Conservation (phyloP, 2,888 invertebrate species). For the Spodoptera littoralis region DNA sequence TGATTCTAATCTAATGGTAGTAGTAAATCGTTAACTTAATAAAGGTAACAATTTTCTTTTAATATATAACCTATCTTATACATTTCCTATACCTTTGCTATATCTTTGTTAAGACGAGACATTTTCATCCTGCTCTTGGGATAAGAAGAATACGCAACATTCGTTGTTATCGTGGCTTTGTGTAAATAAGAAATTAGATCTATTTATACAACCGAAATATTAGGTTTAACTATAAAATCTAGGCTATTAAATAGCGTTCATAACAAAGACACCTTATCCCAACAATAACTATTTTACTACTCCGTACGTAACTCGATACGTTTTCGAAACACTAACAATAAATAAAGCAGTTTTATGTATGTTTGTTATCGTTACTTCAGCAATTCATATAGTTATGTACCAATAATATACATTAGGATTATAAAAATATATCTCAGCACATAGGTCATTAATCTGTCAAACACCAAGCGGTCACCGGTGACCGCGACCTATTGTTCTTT, state of each 20-base stretch:
- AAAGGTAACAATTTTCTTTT: no score
- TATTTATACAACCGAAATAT: slow-evolving; percentile 2
- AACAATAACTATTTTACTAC: slow-evolving; percentile 41
- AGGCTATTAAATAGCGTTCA: slow-evolving; percentile 11
- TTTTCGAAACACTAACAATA: slow-evolving; percentile 31
- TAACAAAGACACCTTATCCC: slow-evolving; percentile 22
- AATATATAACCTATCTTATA: no score
- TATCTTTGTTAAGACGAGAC: no score
- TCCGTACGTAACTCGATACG: slow-evolving; percentile 28
- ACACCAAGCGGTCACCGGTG: no score
- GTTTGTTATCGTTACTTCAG: slow-evolving; percentile 16
- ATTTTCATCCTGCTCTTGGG: no score
- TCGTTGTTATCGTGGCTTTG: no score
- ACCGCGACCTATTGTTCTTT: no score
- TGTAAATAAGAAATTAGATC: background rate
- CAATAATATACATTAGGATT: slow-evolving; percentile 43
- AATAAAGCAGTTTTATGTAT: slow-evolving; percentile 47
- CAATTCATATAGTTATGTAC: slow-evolving; percentile 39
- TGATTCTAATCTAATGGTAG: no score
- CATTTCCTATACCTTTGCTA: no score
- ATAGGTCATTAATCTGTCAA: no score
- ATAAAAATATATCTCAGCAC: slow-evolving; percentile 8
- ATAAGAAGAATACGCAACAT: no score
- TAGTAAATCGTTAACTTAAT: no score
- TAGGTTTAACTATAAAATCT: slow-evolving; percentile 1